These are phyloP conservation scores for Hesperia comma DNA, from an alignment of 2,888 invertebrate genomes.

Conservation along the genomic window DNA sequence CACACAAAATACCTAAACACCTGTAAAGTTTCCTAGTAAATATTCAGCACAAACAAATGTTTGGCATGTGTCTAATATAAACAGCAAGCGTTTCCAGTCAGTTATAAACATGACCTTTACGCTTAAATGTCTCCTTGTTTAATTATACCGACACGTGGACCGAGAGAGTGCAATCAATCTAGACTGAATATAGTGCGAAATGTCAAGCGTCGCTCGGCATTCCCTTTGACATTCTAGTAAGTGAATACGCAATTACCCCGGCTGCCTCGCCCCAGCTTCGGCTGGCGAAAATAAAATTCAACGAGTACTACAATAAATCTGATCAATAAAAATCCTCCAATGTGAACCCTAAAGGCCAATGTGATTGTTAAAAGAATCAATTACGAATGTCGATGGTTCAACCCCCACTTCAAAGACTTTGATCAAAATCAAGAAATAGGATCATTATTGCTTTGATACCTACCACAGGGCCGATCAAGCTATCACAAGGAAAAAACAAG, in stretches of 20 bases:
- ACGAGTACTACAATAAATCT: neutral
- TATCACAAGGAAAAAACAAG: too few relatives aligned
- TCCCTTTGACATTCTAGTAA: constrained; percentile 26
- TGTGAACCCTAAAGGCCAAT: neutral
- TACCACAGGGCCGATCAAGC: too few relatives aligned
- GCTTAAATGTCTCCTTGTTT: constrained; percentile 43
- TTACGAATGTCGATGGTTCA: neutral
- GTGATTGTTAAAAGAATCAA: neutral
- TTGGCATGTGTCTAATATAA: constrained; percentile 16
- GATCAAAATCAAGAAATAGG: too few relatives aligned
- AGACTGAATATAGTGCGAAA: constrained; percentile 15
- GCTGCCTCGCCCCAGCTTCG: neutral
- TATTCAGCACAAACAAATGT: constrained; percentile 11
- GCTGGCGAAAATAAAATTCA: neutral
- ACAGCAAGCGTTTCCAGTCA: constrained; percentile 18
- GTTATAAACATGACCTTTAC: constrained; percentile 44
- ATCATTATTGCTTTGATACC: too few relatives aligned
- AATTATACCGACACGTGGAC: constrained; percentile 36
- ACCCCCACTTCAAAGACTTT: neutral
- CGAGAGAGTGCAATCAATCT: constrained; percentile 22
- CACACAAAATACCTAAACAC: too few relatives aligned
- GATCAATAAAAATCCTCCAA: constrained; percentile 1
- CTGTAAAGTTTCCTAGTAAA: neutral
- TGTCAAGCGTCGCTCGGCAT: constrained; percentile 19
- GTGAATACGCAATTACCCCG: constrained; percentile 1